Conservation (phyloP, 2,888 invertebrate species). For the Thysanoteuthis rhombus region DNA sequence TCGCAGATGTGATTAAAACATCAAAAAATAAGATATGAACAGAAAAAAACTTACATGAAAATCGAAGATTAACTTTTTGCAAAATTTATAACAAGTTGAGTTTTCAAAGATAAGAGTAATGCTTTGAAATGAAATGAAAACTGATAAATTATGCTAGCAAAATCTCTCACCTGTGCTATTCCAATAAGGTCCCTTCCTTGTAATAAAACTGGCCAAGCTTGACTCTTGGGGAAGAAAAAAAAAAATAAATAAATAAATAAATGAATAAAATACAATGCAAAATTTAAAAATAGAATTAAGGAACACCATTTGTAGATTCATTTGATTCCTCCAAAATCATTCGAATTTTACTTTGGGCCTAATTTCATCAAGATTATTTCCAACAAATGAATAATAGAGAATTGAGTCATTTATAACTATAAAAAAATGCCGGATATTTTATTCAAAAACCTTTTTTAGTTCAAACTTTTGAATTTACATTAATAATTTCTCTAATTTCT, state of each 20-base stretch:
- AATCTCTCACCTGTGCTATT: constrained; percentile 80
- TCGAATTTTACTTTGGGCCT: too few species aligned
- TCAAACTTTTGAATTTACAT: too few species aligned
- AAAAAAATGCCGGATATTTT: background rate
- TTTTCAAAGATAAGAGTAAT: background rate
- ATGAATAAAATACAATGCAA: too few species aligned
- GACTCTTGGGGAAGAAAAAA: constrained; percentile 76
- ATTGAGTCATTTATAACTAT: background rate
- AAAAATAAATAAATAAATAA: too few species aligned
- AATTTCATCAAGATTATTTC: background rate
- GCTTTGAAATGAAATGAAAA: background rate
- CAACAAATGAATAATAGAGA: background rate
- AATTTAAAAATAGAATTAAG: background rate
- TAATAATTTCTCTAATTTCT: background rate
- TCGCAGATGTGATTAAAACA: too few species aligned
- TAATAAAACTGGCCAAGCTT: constrained; percentile 93
- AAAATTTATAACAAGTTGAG: background rate
- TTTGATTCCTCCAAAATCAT: too few species aligned
- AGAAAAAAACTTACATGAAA: too few species aligned
- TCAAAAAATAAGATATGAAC: too few species aligned
- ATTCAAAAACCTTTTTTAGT: background rate
- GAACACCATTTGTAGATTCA: too few species aligned
- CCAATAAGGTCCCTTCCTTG: constrained; percentile 93
- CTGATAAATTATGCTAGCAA: too few species aligned
- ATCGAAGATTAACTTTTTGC: too few species aligned